These are phyloP conservation scores for Gymnopithys bicolor DNA, from an alignment of 2,797 vertebrate species.

Conservation along the genomic window DNA sequence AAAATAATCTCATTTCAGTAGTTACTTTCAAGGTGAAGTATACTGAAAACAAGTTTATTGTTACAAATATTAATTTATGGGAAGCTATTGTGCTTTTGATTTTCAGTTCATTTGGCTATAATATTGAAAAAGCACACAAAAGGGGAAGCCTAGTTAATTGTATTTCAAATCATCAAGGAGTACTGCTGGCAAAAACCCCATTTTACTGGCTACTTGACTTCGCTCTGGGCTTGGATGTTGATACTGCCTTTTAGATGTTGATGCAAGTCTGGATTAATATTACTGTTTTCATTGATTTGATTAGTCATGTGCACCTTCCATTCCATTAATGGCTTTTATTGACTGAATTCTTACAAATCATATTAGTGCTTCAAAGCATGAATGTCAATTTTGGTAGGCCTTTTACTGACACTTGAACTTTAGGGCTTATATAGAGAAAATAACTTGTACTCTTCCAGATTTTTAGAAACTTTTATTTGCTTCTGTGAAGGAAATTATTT, in stretches of 20 bases:
- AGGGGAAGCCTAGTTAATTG: background rate
- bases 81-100: background rate
- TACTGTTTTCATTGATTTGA: slow-evolving; percentile 46
- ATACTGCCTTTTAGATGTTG: slow-evolving; percentile 4
- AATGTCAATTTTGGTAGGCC: background rate
- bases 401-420: background rate
- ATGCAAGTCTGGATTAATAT: slow-evolving; percentile 31
- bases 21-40: background rate
- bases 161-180: background rate
- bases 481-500: background rate
- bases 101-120: background rate
- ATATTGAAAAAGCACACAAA: background rate
- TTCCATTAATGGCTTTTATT: slow-evolving; percentile 44
- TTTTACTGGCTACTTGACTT: slow-evolving; percentile 6
- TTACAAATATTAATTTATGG: background rate
- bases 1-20: background rate
- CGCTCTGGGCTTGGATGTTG: background rate
- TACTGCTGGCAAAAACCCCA: background rate
- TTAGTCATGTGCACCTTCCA: slow-evolving; percentile 22
- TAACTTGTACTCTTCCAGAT: background rate
- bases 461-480: background rate
- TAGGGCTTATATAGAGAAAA: background rate
- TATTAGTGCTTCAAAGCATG: background rate
- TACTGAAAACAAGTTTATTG: background rate
- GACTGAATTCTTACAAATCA: background rate